These are phyloP conservation scores for Nymphalis polychloros DNA, from an alignment of 2,888 invertebrate genomes.

Conservation along the genomic window DNA sequence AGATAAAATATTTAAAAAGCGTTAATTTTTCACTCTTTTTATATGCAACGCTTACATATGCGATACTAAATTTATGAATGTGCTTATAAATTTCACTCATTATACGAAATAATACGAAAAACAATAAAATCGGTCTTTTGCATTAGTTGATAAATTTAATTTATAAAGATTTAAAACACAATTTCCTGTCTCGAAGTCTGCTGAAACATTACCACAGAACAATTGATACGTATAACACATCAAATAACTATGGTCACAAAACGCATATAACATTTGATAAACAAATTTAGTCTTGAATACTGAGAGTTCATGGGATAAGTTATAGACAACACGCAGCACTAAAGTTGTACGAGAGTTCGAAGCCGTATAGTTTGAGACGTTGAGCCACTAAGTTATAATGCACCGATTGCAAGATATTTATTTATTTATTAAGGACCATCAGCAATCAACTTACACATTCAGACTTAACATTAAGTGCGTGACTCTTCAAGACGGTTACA, in stretches of 20 bases:
- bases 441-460: background rate
- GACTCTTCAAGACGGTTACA: no score
- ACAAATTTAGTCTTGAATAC: conserved; percentile 35
- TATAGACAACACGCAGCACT: conserved; percentile 40
- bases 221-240: conserved; percentile 11
- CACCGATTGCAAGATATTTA: background rate
- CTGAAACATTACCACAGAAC: background rate
- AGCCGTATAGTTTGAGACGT: conserved; percentile 27
- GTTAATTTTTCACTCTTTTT: no score
- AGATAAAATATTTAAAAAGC: no score
- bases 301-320: conserved; percentile 34
- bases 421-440: background rate
- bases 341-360: conserved; percentile 38
- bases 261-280: conserved; percentile 31
- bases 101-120: no score
- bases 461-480: no score
- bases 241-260: conserved; percentile 16
- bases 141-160: background rate
- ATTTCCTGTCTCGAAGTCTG: background rate
- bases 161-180: background rate
- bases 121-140: no score
- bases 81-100: no score
- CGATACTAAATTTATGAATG: no score
- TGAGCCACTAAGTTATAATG: conserved; percentile 5
- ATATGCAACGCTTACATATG: no score